Evolutionary conservation across 2,113 vertebrate species (phyloP), one percentile per base, ranked within the genome.

Genomic region (Erythrolamprus reginae): DNA sequence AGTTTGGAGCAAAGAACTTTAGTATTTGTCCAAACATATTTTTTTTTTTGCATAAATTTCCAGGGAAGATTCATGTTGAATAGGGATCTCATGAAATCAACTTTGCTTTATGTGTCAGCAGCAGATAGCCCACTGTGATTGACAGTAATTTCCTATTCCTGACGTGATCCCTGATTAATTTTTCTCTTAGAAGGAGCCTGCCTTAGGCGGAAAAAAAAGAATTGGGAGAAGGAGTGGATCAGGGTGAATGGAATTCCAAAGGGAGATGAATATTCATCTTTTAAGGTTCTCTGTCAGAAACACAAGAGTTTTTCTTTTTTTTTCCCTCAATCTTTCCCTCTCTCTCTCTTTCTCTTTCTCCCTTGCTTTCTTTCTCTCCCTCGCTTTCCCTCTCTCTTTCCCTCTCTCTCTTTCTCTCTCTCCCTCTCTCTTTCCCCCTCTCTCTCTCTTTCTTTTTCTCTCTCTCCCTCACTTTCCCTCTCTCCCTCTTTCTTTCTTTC

Each of bases 381-480:
- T 12, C 48, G 0, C 48, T 12, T 10, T 50, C 48, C 2, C 48
- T 50, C 48, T 12, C 1, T 50, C 10, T 10, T 10, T 50, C 10
- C 10, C 48, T 50, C 48, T 50, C 48, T 10, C 10, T 50, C 48
- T 10, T 10, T 50, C 10, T 50, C 48, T 50, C 48, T 10, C 10
- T 50, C 17, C 19, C 17, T 19, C 17, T n/a, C 45, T 45, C 45
- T 5, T 5, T 45, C 45, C 45, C 45, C 5, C 45, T 5, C 45
- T 45, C 45, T 5, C 45, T 45, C 45, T 5, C 15, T 13, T 5
- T 17, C 17, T 15, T 1, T 53, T 1, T 1, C 17, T 21, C 19
- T 5, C 52, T 53, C 15, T 5, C 5, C 5, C 17, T 5, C 1
- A 2, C 10, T 50, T 1, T 12, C 48, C 12, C 10, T 10, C 1